Evolutionary conservation across 1,140 invertebrate species (phyloP).

Genomic region (Laodelphax striatellus): DNA sequence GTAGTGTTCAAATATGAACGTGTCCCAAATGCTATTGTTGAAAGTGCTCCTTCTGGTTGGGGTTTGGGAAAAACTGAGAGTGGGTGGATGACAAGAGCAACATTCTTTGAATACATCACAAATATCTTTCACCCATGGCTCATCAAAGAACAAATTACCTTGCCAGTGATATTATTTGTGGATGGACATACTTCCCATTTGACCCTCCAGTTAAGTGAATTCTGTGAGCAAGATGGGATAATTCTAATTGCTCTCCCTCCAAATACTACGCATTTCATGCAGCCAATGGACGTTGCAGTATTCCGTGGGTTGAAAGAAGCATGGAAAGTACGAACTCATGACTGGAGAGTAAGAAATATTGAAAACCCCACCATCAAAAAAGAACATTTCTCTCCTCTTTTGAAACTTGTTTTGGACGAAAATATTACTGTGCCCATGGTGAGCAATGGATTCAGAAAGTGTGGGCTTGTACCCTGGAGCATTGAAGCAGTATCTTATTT

Average conservation of each 20-base stretch:
- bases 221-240: conserved; percentile 31
- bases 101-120: conserved; percentile 16
- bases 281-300: conserved; percentile 31
- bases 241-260: conserved; percentile 30
- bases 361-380: conserved; percentile 2
- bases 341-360: conserved; percentile 14
- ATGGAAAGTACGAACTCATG: conserved; percentile 27
- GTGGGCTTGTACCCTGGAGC: background rate
- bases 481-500: background rate
- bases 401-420: background rate
- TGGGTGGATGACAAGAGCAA: conserved; percentile 27
- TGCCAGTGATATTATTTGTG: conserved; percentile 31
- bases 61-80: conserved; percentile 27
- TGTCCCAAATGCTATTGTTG: background rate
- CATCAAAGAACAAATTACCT: conserved; percentile 11
- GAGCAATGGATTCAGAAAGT: background rate
- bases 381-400: conserved; percentile 6
- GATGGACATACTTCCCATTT: conserved; percentile 32
- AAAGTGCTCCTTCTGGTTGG: conserved; percentile 6
- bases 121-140: conserved; percentile 18
- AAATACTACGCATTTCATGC: conserved; percentile 33
- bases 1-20: background rate
- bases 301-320: conserved; percentile 28
- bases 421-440: background rate
- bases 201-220: conserved; percentile 27